Evolutionary conservation across 2,113 vertebrate genomes (phyloP).

Genomic region (Alaudala cheleensis): DNA sequence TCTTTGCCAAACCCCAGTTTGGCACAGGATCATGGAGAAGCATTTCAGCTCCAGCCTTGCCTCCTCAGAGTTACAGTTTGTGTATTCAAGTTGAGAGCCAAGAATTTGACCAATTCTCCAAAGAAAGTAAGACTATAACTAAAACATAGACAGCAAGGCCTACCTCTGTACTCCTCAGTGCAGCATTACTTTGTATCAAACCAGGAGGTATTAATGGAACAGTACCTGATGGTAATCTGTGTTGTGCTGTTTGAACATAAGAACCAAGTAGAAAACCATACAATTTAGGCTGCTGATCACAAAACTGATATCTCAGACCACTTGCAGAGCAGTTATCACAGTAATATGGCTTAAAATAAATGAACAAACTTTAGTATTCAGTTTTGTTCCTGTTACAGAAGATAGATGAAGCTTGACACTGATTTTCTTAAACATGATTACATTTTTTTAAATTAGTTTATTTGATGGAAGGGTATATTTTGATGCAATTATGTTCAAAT

Average conservation of each 20-base stretch:
- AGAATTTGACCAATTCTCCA: neutral
- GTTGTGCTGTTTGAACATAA: neutral
- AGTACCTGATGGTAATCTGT: neutral
- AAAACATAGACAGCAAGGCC: neutral
- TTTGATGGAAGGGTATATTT: neutral
- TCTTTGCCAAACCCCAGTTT: neutral
- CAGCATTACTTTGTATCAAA: neutral
- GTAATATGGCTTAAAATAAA: neutral
- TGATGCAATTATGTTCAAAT: neutral
- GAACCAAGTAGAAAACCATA: neutral
- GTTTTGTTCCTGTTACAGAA: neutral
- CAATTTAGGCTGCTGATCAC: neutral
- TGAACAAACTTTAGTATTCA: neutral
- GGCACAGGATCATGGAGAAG: neutral
- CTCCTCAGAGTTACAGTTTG: neutral
- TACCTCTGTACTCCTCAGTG: neutral
- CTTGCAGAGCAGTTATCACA: neutral
- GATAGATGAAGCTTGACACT: neutral
- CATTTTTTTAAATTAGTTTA: neutral
- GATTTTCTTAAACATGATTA: neutral
- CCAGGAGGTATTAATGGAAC: neutral
- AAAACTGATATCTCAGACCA: neutral
- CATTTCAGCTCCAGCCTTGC: neutral
- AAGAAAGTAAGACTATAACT: neutral
- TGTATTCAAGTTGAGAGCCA: neutral